Evolutionary conservation across 1,140 invertebrate species (phyloP), one percentile per base, ranked within the genome.

Genomic region (Polypedilum pembai): DNA sequence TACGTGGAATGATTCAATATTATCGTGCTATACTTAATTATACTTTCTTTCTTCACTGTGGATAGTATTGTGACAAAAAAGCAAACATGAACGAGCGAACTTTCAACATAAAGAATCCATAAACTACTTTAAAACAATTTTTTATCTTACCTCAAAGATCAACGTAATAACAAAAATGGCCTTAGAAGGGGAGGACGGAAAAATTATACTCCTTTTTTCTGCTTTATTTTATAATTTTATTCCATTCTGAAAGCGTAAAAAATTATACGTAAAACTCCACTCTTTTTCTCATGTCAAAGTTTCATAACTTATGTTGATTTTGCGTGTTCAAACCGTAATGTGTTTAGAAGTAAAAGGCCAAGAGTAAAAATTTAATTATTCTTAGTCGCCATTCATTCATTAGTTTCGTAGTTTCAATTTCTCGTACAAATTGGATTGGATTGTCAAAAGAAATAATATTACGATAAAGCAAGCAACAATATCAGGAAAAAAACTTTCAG

Each of bases 231-330:
- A 56, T 56, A 56, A 15, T 56, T 56, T n/a, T n/a, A 33, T 33
- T 56, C 45, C 12, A 56, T 56, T n/a, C 12, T n/a, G 45, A 56
- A 15, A 56, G 45, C 45, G 45, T 56, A 15, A 15, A 56, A 45
- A 56, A 56, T 12, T 45, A 15, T 56, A n/a, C 45, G 3, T 56
- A 56, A 4, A n/a, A n/a, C 12, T 56, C n/a, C n/a, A 15, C 41
- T 15, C 15, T 45, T 8, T 45, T 15, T 56, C 10, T 56, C 45
- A 56, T 56, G 45, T 56, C 45, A 56, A 56, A 56, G 45, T n/a
- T 56, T 56, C 45, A 56, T 56, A 56, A 56, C 45, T 56, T 56
- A 56, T 56, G 45, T 56, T 56, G 45, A 56, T 15, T 56, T 56
- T 56, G 45, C 45, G 45, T 56, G 45, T 12, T 56, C 12, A 12